Evolutionary conservation across 2,113 vertebrate genomes (phyloP).

Genomic region (Cololabis saira): DNA sequence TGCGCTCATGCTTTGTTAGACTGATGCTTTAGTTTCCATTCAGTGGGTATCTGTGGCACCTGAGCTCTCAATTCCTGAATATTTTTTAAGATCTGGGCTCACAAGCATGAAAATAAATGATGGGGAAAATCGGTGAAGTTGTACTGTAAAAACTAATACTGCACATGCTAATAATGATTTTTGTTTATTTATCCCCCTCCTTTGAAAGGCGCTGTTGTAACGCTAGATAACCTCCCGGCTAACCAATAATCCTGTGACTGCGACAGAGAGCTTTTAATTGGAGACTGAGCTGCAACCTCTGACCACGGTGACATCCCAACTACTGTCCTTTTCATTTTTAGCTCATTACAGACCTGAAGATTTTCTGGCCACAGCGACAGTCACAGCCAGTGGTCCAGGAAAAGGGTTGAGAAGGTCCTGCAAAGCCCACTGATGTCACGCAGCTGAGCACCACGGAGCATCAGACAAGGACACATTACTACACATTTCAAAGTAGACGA

Average conservation of each 20-base stretch:
- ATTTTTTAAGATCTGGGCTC: neutral
- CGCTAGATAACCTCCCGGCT: neutral
- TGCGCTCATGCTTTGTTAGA: constrained; percentile 15
- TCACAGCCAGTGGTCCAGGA: constrained; percentile 45
- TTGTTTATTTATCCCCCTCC: no score
- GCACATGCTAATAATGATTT: neutral
- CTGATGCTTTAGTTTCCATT: constrained; percentile 22
- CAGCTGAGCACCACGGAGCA: neutral
- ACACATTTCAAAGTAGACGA: neutral
- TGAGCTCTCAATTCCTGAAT: constrained; percentile 11
- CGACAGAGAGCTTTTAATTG: constrained; percentile 38
- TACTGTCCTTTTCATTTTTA: constrained; percentile 22
- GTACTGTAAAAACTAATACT: neutral
- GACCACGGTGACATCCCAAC: constrained; percentile 28
- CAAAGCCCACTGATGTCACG: constrained; percentile 6
- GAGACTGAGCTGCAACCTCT: constrained; percentile 17
- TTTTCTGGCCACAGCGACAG: neutral
- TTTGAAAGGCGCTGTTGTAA: neutral
- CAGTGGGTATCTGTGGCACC: constrained; percentile 25
- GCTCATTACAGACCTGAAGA: constrained; percentile 39
- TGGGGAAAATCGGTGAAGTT: neutral
- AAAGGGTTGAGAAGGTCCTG: constrained; percentile 33
- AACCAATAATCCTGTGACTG: neutral
- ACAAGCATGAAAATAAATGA: neutral
- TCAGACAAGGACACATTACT: neutral